A percentile compares a stretch with the other conserved stretches of the same genome.
These are phyloP conservation scores for Erpobdella octoculata DNA, from an alignment of 2,888 invertebrate species.

Conservation along the genomic window DNA sequence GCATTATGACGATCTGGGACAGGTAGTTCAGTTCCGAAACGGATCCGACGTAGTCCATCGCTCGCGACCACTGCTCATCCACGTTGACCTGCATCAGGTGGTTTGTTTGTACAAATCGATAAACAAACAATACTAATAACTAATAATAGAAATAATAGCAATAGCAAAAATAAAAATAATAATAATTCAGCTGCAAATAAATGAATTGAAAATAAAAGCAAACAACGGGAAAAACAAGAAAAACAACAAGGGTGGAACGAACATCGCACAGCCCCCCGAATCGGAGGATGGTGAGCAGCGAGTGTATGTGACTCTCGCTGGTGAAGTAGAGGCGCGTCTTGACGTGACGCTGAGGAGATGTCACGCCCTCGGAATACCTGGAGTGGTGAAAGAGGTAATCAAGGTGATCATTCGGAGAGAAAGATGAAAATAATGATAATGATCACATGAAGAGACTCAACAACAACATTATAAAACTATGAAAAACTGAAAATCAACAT, in stretches of 20 bases:
- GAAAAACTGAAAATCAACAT: no score
- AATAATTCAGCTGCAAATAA: no score
- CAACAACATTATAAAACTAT: no score
- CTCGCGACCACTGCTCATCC: slow-evolving; percentile 95
- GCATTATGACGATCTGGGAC: slow-evolving; percentile 96
- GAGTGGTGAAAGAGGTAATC: background rate
- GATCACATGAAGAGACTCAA: no score
- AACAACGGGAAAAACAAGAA: no score
- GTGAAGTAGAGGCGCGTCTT: slow-evolving; percentile 97
- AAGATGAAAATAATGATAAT: background rate
- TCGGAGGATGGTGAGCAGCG: slow-evolving; percentile 83
- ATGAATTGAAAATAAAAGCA: no score
- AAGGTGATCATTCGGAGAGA: background rate
- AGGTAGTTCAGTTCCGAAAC: slow-evolving; percentile 97
- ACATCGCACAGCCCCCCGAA: slow-evolving; percentile 64
- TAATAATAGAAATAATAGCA: no score
- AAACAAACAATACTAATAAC: no score
- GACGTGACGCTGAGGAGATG: slow-evolving; percentile 93
- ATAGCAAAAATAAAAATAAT: background rate
- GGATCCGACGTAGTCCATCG: slow-evolving; percentile 81
- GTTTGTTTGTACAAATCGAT: no score
- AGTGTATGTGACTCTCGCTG: slow-evolving; percentile 97
- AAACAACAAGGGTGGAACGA: no score
- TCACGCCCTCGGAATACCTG: slow-evolving; percentile 91
- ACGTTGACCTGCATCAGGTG: slow-evolving; percentile 43